Base-by-base conservation (phyloP, 2,113 vertebrate species). In the Sinocyclocheilus anshuiensis region DNA sequence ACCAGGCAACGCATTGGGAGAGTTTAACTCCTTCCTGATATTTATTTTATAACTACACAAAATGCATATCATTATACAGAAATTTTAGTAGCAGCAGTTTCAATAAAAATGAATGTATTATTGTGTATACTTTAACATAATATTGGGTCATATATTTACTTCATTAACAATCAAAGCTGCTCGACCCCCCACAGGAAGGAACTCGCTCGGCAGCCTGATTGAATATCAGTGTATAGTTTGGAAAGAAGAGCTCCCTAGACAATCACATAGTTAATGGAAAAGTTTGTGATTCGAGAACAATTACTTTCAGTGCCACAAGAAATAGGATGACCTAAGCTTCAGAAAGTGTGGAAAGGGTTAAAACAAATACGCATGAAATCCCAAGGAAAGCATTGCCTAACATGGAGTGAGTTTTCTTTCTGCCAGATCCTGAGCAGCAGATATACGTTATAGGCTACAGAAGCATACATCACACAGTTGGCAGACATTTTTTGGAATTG, bases 391-490 rank as follows among this genome's bases (percentile, higher is more conserved):
- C 50, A 85, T 84, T 90, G 81, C 89, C 86, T 83, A 89, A 92
- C 72, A 91, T 90, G 87, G 89, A 57, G 72, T 87, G 89, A 91
- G 88, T 84, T 86, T 20, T 75, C n/a, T 13, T 80, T 88, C 81
- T 72, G 80, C 83, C 86, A 2, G 71, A 89, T 89, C 80, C 87
- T 90, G 59, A 71, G 86, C 84, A 65, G 69, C 88, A 84, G 81
- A 84, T 92, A 88, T 88, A 88, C 67, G 88, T 91, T 92, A 89
- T 80, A 86, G 59, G 67, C 67, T 39, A 83, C 86, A 87, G 67
- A 91, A 86, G 50, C 89, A 93, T 91, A 89, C 79, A 92, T 94
- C 90, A 91, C 82, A 90, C 86, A 84, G 72, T 75, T 87, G 88
- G 55, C 6, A 85, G 89, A 61, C 77, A 39, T 80, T 90, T 92